A percentile compares a stretch with the other conserved stretches of the same genome.
These are phyloP conservation scores for Bombus huntii DNA, from an alignment of 1,140 invertebrate genomes.

Conservation along the genomic window DNA sequence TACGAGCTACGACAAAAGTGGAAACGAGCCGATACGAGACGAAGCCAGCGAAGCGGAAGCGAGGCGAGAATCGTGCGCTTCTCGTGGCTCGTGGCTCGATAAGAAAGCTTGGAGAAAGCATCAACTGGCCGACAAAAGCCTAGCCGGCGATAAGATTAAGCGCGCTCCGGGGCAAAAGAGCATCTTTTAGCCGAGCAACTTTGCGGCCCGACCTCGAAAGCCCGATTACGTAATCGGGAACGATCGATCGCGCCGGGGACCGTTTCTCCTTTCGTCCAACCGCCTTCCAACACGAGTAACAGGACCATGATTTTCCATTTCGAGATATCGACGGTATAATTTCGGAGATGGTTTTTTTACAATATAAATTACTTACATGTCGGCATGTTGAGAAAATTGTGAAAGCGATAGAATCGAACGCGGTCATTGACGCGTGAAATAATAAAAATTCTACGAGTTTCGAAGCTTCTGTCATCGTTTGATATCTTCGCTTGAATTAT, in stretches of 20 bases:
- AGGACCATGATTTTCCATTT: not conserved
- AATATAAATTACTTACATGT: not conserved
- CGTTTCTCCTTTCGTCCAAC: conserved; percentile 2
- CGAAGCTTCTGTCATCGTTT: not conserved
- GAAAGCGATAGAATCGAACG: too few relatives aligned
- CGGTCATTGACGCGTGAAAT: not conserved
- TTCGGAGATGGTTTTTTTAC: not conserved
- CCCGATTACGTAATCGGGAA: conserved; percentile 51
- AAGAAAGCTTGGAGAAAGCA: conserved; percentile 67
- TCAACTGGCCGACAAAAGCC: conserved; percentile 65
- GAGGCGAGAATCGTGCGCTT: conserved; percentile 50
- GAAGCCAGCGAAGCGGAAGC: conserved; percentile 52
- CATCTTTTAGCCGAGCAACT: conserved; percentile 47
- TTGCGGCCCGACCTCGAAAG: conserved; percentile 23
- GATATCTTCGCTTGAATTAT: not conserved
- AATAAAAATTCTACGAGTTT: not conserved
- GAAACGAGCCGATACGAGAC: conserved; percentile 60
- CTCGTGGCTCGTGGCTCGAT: conserved; percentile 44
- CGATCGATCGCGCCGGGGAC: conserved; percentile 44
- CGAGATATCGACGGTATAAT: too few relatives aligned
- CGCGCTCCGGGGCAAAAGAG: conserved; percentile 60
- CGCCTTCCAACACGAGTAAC: not conserved
- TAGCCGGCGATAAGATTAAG: conserved; percentile 72
- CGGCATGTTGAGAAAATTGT: too few relatives aligned
- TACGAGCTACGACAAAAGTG: conserved; percentile 61